Evolutionary conservation across 2,888 invertebrate species (phyloP).

Genomic region (Harpalus rubripes): DNA sequence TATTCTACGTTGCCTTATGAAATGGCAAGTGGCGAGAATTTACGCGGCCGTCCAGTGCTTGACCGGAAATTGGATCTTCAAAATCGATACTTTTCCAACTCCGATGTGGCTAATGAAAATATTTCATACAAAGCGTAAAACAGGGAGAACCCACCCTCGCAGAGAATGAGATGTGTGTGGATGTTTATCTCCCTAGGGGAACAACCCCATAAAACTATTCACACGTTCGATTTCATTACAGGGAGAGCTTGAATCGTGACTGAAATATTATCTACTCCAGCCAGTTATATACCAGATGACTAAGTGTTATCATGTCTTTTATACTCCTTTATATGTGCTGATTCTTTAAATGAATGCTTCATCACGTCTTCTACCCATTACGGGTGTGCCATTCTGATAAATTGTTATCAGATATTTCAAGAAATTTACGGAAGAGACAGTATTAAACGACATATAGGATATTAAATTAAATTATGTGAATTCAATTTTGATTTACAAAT

Average conservation of each 20-base stretch:
- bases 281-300: neutral
- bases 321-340: neutral
- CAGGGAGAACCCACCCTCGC: conserved; percentile 10
- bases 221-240: conserved; percentile 48
- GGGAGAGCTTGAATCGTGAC: neutral
- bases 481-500: neutral
- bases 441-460: neutral
- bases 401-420: neutral
- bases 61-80: conserved; percentile 55
- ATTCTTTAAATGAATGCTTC: conserved; percentile 2
- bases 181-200: conserved; percentile 36
- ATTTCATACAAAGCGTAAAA: conserved; percentile 50
- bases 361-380: neutral
- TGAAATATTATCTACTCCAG: conserved; percentile 1
- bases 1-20: conserved; percentile 15
- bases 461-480: neutral
- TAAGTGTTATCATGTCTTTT: conserved; percentile 2
- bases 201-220: conserved; percentile 51
- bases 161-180: neutral
- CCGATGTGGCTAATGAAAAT: conserved; percentile 43
- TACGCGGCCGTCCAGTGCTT: conserved; percentile 18
- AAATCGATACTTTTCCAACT: conserved; percentile 41
- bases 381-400: neutral
- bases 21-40: conserved; percentile 36
- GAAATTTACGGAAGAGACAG: neutral